Evolutionary conservation across 2,888 invertebrate species (phyloP).

Genomic region (Melanophora roralis): DNA sequence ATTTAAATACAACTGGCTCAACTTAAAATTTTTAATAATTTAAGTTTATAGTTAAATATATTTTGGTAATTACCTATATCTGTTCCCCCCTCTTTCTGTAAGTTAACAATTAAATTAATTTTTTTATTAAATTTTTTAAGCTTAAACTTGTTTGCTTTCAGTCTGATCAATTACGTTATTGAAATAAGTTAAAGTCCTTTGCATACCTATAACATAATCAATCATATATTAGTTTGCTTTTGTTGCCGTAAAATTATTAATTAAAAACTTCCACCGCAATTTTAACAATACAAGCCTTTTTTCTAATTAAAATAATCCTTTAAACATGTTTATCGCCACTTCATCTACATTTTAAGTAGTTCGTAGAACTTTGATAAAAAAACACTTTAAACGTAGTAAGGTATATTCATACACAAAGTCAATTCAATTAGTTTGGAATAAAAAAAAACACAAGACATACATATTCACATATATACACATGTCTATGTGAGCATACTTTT

Average conservation of each 20-base stretch:
- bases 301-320: constrained; percentile 57
- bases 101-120: too few species aligned
- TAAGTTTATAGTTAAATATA: too few species aligned
- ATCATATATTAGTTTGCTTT: not conserved
- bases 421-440: constrained; percentile 14
- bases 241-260: too few species aligned
- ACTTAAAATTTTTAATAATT: too few species aligned
- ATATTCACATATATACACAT: not conserved
- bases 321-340: constrained; percentile 49
- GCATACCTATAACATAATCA: not conserved
- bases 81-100: too few species aligned
- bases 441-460: constrained; percentile 13
- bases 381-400: not conserved
- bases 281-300: constrained; percentile 36
- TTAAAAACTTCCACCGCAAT: constrained; percentile 42
- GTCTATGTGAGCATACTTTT: too few species aligned
- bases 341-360: constrained; percentile 57
- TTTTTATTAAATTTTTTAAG: too few species aligned
- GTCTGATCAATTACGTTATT: too few species aligned
- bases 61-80: too few species aligned
- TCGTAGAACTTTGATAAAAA: constrained; percentile 45
- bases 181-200: too few species aligned
- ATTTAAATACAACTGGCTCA: too few species aligned
- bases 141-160: too few species aligned
- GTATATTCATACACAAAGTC: not conserved